Base-by-base conservation (phyloP, 1,140 invertebrate species). In the Zaprionus kolodkinae region DNA sequence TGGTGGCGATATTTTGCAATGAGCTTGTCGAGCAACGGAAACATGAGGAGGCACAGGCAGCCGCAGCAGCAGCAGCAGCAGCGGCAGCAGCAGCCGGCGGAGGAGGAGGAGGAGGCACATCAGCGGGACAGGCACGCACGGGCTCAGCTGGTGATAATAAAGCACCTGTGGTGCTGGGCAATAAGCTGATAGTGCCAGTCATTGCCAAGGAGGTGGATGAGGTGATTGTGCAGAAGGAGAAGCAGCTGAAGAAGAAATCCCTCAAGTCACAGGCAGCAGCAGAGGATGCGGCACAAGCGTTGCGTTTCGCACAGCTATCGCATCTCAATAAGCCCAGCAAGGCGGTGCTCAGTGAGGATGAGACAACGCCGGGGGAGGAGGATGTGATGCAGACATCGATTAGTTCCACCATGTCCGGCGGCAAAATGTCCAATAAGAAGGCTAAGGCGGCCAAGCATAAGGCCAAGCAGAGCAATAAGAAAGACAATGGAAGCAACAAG, bases 1-100 rank as follows among this genome's bases (percentile, higher is more conserved):
- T 95, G 40, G 93, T 95, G 11, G 89, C 93, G 17, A 92, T 92
- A 15, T 91, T 93, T 56, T 91, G 92, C 54, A 86, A 91, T 59
- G 86, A 87, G 17, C 81, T 84, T 1, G 56, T 33, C 4, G 74
- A 84, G 43, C 72, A 83, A 21, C 56, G 69, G 0, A 78, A 81
- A 15, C 52, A 84, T 11, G 72, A 91, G 6, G 56, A 73, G 33
- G 52, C 74, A 36, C 35, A 30, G 21, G 27, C 30, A 33, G 40
- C 15, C 9, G 30, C 45, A n/a, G 52, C 27, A 3, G 30, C 38
- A 6, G 36, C n/a, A n/a, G 54, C 33, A 59, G 54, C 61, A 48
- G 4, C 11, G n/a, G 33, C 69, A n/a, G 54, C 33, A 59, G 54
- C 61, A 48, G 4, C 11, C n/a, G 33, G 63, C n/a, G 25, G 54